Evolutionary conservation across 2,797 vertebrate species (phyloP).

Genomic region (Gallirallus australis): DNA sequence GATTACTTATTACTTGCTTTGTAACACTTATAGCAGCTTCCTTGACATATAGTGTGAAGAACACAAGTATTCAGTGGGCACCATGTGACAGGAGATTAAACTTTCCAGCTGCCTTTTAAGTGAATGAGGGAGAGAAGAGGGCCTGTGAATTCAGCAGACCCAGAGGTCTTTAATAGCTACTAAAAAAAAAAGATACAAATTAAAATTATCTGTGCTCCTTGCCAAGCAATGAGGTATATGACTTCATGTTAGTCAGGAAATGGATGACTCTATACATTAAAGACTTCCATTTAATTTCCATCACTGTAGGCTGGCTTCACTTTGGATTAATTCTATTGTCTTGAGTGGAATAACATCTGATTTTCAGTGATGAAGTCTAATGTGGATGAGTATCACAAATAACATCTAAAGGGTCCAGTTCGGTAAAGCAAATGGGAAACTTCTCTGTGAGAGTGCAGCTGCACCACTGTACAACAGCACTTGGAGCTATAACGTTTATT

Average conservation of each 20-base stretch:
- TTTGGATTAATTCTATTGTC: neutral
- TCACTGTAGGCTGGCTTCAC: neutral
- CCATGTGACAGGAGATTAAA: neutral
- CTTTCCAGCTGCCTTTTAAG: neutral
- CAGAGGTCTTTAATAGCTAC: neutral
- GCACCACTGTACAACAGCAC: neutral
- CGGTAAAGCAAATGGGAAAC: neutral
- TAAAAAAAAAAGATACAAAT: constrained; percentile 1
- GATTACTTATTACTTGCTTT: neutral
- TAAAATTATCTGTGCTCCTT: neutral
- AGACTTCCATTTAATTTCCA: neutral
- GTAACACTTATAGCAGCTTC: neutral
- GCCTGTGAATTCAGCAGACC: neutral
- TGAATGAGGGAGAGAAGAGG: neutral
- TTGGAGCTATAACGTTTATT: neutral
- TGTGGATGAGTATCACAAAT: neutral
- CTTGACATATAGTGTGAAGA: neutral
- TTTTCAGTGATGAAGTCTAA: neutral
- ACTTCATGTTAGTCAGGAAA: neutral
- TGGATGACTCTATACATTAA: neutral
- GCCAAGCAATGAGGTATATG: neutral
- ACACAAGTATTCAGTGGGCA: neutral
- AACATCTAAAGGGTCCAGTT: neutral
- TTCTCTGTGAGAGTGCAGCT: neutral
- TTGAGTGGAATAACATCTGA: neutral